Percentiles rank a stretch among this genome's conserved stretches.
Conservation (phyloP, 2,113 vertebrate species). For the Eulacestoma nigropectus region DNA sequence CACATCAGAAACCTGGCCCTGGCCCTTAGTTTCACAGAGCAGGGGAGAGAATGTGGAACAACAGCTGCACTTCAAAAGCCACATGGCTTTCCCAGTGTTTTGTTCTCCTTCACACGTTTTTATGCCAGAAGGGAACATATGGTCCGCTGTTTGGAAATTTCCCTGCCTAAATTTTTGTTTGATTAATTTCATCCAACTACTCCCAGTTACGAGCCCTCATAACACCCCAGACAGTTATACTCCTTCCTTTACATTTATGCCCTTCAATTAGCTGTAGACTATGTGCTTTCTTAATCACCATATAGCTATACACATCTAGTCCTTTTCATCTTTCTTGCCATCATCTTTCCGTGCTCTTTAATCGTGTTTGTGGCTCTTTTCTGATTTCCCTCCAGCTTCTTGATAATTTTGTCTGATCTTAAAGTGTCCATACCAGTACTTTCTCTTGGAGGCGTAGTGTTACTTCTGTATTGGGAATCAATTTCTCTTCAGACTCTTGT, state of each 20-base stretch:
- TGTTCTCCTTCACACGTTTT: conserved; percentile 58
- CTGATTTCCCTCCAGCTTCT: not conserved
- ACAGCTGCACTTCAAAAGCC: conserved; percentile 67
- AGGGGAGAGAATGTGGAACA: conserved; percentile 46
- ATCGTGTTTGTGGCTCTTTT: not conserved
- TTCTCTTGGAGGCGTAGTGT: not conserved
- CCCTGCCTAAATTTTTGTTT: conserved; percentile 59
- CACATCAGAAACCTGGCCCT: conserved; percentile 51
- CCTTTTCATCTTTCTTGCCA: conserved; percentile 26
- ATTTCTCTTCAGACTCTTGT: not conserved
- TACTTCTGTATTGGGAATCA: not conserved
- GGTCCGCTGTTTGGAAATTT: conserved; percentile 52
- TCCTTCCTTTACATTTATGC: conserved; percentile 35
- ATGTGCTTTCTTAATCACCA: not conserved
- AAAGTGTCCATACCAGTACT: not conserved
- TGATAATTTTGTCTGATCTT: not conserved
- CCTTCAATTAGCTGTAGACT: conserved; percentile 25
- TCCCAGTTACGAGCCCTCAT: conserved; percentile 45
- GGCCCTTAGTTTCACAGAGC: conserved; percentile 24
- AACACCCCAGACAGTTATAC: conserved; percentile 4
- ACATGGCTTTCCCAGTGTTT: conserved; percentile 48
- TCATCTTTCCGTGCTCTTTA: not conserved
- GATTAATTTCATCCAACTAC: conserved; percentile 62
- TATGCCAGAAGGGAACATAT: conserved; percentile 60
- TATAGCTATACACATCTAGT: not conserved